Evolutionary conservation across 2,113 vertebrate genomes (phyloP).

Genomic region (Embiotoca jacksoni): DNA sequence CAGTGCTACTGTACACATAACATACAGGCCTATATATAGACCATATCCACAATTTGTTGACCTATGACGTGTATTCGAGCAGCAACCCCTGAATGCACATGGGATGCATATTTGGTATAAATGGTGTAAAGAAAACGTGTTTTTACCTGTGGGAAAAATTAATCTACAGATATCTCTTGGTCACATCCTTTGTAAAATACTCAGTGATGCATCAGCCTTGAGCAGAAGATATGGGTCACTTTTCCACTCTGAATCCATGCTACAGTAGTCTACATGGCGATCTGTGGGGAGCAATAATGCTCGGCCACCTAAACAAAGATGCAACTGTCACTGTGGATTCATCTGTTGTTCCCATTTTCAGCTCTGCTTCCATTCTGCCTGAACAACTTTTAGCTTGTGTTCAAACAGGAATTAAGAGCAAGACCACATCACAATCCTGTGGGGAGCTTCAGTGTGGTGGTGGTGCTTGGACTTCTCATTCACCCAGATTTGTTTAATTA

Average conservation of each 20-base stretch:
- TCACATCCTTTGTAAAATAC: not conserved
- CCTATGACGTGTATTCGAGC: not conserved
- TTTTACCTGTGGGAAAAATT: not conserved
- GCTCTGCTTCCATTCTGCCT: conserved; percentile 41
- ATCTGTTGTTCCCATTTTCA: conserved; percentile 34
- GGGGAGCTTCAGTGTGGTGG: conserved; percentile 45
- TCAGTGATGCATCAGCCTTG: conserved; percentile 12
- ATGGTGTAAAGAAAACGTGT: not conserved
- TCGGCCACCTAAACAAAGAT: conserved; percentile 27
- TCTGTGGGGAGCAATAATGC: not conserved
- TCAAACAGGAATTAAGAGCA: conserved; percentile 46
- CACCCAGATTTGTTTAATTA: conserved; percentile 63
- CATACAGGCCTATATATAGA: not conserved
- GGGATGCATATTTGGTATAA: not conserved
- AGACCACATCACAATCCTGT: conserved; percentile 51
- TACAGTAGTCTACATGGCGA: not conserved
- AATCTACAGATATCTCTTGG: not conserved
- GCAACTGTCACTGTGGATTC: conserved; percentile 11
- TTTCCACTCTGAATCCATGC: not conserved
- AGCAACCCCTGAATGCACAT: not conserved
- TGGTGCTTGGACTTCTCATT: conserved; percentile 32
- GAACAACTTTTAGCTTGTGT: conserved; percentile 35
- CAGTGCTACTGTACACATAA: no score
- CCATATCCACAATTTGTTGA: not conserved
- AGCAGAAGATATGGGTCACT: not conserved